Evolutionary conservation across 2,797 vertebrate genomes (phyloP).

Genomic region (Fistularia commersonii): DNA sequence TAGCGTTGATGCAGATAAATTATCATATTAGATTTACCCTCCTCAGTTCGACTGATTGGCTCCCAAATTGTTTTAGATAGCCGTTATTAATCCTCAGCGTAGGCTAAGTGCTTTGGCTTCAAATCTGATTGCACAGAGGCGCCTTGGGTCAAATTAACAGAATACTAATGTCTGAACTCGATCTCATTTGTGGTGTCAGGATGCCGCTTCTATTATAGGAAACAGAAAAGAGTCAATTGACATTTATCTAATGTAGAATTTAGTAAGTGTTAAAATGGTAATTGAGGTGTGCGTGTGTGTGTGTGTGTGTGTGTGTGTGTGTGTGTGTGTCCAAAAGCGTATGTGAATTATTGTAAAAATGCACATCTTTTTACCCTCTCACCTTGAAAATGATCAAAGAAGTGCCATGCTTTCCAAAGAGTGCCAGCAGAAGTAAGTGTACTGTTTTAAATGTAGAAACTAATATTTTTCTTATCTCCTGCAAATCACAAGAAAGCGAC

Average conservation of each 20-base stretch:
- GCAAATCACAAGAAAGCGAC: constrained; percentile 8
- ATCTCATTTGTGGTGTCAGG: constrained; percentile 74
- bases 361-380: not conserved
- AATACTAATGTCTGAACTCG: constrained; percentile 76
- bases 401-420: constrained; percentile 21
- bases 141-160: constrained; percentile 94
- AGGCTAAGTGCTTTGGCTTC: constrained; percentile 90
- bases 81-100: constrained; percentile 99
- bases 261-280: constrained; percentile 68
- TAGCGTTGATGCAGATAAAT: constrained; percentile 94
- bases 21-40: constrained; percentile 99
- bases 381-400: constrained; percentile 24
- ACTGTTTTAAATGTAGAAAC: too few relatives aligned
- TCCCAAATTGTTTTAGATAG: constrained; percentile 99
- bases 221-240: constrained; percentile 65
- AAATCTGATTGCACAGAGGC: constrained; percentile 89
- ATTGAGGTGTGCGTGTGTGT: constrained; percentile 68
- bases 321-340: not conserved
- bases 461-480: not conserved
- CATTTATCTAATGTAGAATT: constrained; percentile 69
- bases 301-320: constrained; percentile 46
- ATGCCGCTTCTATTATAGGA: constrained; percentile 73
- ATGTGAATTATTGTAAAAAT: not conserved
- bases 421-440: not conserved
- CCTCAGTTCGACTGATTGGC: constrained; percentile 99